Evolutionary conservation across 2,113 vertebrate species (phyloP).

Genomic region (Pycnonotus jocosus): DNA sequence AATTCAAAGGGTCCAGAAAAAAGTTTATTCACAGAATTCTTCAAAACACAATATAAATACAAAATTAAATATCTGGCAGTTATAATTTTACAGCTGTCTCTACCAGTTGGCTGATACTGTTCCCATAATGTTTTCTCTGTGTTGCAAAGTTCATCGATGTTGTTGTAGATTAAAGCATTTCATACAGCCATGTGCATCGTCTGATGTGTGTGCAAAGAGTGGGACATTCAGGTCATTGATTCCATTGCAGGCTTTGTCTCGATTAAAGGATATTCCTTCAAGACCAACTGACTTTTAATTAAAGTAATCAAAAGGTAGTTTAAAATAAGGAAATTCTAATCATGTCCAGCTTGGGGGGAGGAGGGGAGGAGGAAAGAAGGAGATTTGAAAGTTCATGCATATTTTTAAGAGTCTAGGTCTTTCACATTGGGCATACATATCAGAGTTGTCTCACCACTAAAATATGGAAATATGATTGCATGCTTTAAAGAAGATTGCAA

Average conservation of each 20-base stretch:
- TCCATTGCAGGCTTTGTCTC: neutral
- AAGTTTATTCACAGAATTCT: neutral
- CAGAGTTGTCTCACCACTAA: neutral
- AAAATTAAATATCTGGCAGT: neutral
- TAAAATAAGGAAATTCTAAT: neutral
- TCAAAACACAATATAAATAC: neutral
- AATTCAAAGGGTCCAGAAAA: neutral
- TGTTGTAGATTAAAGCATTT: neutral
- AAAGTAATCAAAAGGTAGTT: neutral
- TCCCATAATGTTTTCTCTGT: neutral
- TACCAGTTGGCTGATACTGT: neutral
- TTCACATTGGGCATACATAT: neutral
- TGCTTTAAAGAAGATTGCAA: neutral
- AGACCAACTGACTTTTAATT: neutral
- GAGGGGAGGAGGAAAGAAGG: neutral
- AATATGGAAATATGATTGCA: neutral
- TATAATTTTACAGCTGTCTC: neutral
- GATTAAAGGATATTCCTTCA: neutral
- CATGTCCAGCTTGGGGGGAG: accelerated
- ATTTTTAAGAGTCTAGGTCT: neutral
- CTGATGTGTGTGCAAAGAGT: neutral
- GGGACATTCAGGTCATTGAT: neutral
- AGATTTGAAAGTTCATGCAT: neutral
- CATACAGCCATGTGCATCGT: neutral
- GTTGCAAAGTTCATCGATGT: neutral